These are phyloP conservation scores for Mobula hypostoma DNA, from an alignment of 2,113 vertebrate genomes.

Conservation along the genomic window DNA sequence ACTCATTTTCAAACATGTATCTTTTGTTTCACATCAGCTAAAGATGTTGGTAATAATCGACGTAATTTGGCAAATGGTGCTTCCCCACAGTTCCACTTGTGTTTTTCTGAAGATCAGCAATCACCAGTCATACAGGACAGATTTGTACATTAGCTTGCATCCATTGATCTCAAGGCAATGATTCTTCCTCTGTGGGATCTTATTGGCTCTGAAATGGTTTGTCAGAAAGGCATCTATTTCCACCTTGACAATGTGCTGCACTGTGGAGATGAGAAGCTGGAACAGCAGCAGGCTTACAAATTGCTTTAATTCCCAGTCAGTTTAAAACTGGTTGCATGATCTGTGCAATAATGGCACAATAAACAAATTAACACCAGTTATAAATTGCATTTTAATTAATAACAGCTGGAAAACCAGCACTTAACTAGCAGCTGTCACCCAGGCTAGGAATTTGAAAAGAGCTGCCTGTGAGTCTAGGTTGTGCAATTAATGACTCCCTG, in stretches of 20 bases:
- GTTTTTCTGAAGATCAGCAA: background rate
- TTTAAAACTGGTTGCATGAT: slow-evolving; percentile 24
- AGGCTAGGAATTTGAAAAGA: background rate
- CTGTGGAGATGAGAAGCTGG: background rate
- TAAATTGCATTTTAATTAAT: slow-evolving; percentile 28
- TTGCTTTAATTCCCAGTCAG: background rate
- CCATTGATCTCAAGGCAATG: background rate
- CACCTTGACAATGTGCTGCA: background rate
- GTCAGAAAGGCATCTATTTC: background rate
- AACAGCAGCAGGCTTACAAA: background rate
- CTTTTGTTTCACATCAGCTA: background rate
- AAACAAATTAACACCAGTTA: background rate
- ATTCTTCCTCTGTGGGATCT: background rate
- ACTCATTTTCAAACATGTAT: background rate
- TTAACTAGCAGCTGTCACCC: slow-evolving; percentile 23
- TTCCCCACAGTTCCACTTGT: background rate
- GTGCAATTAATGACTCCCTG: slow-evolving; percentile 7
- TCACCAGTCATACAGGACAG: background rate
- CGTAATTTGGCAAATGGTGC: background rate
- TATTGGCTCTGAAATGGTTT: background rate
- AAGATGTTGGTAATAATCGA: background rate
- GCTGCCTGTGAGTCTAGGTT: background rate
- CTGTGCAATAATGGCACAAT: slow-evolving; percentile 5
- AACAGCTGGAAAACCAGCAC: slow-evolving; percentile 26
- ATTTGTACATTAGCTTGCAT: background rate